These are phyloP conservation scores for Melozone crissalis DNA, from an alignment of 2,113 vertebrate species.

Conservation along the genomic window DNA sequence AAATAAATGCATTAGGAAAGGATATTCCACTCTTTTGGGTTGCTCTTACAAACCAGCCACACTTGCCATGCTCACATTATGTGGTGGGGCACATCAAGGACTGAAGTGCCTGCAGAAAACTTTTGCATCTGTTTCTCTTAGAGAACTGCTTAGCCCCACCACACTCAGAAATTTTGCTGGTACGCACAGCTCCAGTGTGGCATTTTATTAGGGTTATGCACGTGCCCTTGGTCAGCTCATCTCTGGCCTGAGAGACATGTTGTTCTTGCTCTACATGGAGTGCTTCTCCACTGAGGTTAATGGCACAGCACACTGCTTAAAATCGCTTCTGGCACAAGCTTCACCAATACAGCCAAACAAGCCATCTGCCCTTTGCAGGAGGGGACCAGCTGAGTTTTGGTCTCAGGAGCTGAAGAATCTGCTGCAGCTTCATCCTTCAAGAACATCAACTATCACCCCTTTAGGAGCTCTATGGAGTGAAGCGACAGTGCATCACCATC, in stretches of 20 bases:
- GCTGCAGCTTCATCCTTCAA: not conserved
- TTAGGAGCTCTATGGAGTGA: not conserved
- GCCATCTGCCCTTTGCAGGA: not conserved
- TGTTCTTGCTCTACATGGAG: not conserved
- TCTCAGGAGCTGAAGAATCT: not conserved
- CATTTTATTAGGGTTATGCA: not conserved
- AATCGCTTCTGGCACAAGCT: not conserved
- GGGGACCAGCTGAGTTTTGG: not conserved
- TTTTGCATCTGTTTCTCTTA: not conserved
- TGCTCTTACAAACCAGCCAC: not conserved
- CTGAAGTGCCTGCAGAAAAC: not conserved
- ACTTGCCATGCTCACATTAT: not conserved
- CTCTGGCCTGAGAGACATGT: not conserved
- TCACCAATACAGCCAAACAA: not conserved
- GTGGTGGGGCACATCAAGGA: not conserved
- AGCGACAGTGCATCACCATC: not conserved
- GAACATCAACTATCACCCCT: not conserved
- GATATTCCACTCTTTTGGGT: not conserved
- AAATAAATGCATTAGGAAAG: not conserved
- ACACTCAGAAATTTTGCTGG: not conserved
- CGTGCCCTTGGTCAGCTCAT: not conserved
- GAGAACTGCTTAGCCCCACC: not conserved
- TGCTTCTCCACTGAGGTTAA: accelerated
- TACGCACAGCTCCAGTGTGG: not conserved
- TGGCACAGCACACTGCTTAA: not conserved